Conservation (phyloP, 2,797 vertebrate species). For the Helarctos malayanus region DNA sequence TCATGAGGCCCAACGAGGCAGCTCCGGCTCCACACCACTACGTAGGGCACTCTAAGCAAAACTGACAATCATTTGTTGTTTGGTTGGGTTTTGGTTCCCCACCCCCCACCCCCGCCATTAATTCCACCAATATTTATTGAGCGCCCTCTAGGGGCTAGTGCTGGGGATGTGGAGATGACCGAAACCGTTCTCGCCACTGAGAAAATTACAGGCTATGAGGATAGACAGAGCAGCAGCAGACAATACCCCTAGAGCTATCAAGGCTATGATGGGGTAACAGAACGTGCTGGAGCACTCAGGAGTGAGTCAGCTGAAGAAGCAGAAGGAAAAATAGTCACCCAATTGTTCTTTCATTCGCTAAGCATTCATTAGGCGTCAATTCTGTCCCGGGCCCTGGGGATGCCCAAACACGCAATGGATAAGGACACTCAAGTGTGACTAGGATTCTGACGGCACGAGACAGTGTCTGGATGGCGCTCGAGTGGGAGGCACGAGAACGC, state of each 20-base stretch:
- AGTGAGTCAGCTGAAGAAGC: neutral
- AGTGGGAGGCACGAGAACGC: neutral
- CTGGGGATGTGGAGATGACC: neutral
- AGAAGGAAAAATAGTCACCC: constrained; percentile 6
- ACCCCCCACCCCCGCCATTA: neutral
- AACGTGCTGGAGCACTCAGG: constrained; percentile 1
- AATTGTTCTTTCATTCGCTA: neutral
- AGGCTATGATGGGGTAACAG: neutral
- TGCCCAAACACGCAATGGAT: neutral
- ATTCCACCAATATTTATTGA: constrained; percentile 67
- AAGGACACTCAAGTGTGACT: neutral
- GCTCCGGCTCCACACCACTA: constrained; percentile 30
- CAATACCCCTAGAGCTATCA: neutral
- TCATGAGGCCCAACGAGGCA: constrained; percentile 9
- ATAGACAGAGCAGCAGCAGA: neutral
- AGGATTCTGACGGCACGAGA: neutral
- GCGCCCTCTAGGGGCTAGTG: constrained; percentile 69
- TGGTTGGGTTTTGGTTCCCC: neutral
- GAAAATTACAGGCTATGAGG: constrained; percentile 53
- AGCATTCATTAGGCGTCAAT: neutral
- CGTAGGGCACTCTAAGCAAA: constrained; percentile 10
- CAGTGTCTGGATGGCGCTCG: neutral
- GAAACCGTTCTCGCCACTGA: constrained; percentile 6
- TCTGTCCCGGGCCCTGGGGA: constrained; percentile 40
- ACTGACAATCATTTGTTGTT: neutral